Evolutionary conservation across 2,888 invertebrate genomes (phyloP).

Genomic region (Fissipunctia ypsillon): DNA sequence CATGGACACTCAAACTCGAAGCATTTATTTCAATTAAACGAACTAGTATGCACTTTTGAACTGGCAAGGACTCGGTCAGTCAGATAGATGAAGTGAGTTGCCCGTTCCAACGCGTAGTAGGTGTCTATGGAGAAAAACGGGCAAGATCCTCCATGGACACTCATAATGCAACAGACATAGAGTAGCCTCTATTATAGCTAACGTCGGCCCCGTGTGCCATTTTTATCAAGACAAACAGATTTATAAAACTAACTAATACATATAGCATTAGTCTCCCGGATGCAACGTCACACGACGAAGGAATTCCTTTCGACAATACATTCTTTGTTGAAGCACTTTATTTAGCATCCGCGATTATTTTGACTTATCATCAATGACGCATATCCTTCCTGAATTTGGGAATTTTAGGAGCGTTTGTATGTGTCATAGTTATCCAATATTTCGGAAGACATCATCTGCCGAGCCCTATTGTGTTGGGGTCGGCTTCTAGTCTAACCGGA

Average conservation of each 20-base stretch:
- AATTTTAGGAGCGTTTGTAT: not conserved
- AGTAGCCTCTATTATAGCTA: not conserved
- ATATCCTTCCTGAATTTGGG: constrained; percentile 16
- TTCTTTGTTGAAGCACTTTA: not conserved
- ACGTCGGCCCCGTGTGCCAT: not conserved
- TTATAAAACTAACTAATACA: not conserved
- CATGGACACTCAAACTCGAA: not conserved
- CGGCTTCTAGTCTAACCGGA: not conserved
- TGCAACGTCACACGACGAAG: constrained; percentile 14
- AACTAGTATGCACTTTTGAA: not conserved
- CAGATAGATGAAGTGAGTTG: not conserved
- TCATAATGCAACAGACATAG: not conserved
- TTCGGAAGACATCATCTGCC: not conserved
- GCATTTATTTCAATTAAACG: too few relatives aligned
- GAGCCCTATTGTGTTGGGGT: not conserved
- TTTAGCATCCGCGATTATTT: constrained; percentile 14
- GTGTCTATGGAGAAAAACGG: not conserved
- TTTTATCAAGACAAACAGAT: constrained; percentile 6
- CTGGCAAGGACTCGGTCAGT: not conserved
- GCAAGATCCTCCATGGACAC: not conserved
- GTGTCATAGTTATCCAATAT: not conserved
- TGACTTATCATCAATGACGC: constrained; percentile 41
- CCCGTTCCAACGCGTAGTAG: not conserved
- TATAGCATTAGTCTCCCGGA: not conserved
- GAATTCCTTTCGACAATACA: constrained; percentile 1